A percentile compares a stretch with the other conserved stretches of the same genome.
Conservation (phyloP, 2,113 vertebrate genomes). For the Hyperoodon ampullatus region DNA sequence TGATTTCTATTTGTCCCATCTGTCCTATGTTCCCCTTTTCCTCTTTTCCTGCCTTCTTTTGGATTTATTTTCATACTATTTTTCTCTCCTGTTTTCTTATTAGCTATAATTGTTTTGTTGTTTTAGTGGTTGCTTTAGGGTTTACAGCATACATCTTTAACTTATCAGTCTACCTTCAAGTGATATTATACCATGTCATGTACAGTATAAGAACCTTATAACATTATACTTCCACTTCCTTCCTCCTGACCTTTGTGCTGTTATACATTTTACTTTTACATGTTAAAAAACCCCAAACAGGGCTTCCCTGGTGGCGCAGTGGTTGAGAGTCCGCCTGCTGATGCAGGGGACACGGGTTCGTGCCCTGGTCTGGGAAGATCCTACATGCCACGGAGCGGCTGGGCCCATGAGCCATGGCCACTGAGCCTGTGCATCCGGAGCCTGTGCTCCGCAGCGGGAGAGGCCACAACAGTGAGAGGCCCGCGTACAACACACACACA, state of each 20-base stretch:
- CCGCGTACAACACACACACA: too few relatives aligned
- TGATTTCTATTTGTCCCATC: background rate
- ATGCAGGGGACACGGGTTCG: too few relatives aligned
- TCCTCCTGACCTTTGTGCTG: constrained; percentile 36
- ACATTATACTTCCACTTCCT: background rate
- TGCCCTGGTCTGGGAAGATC: too few relatives aligned
- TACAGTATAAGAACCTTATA: background rate
- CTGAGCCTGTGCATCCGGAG: too few relatives aligned
- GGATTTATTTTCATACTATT: background rate
- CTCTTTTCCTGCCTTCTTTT: constrained; percentile 1
- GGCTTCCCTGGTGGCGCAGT: too few relatives aligned
- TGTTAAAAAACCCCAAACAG: background rate
- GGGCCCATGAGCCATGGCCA: too few relatives aligned
- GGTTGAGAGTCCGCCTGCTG: too few relatives aligned
- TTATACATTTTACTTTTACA: constrained; percentile 22
- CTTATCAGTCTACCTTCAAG: background rate
- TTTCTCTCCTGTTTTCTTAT: background rate
- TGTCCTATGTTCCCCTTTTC: background rate
- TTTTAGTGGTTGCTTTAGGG: background rate
- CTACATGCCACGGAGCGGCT: too few relatives aligned
- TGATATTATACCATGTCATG: background rate
- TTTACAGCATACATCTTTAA: background rate
- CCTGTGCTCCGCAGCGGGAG: too few relatives aligned
- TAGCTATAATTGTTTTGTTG: constrained; percentile 8
- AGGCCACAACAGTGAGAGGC: too few relatives aligned